A percentile compares a stretch with the other conserved stretches of the same genome.
Evolutionary conservation across 1,140 invertebrate genomes (phyloP).

Genomic region (Schlechtendalia chinensis): DNA sequence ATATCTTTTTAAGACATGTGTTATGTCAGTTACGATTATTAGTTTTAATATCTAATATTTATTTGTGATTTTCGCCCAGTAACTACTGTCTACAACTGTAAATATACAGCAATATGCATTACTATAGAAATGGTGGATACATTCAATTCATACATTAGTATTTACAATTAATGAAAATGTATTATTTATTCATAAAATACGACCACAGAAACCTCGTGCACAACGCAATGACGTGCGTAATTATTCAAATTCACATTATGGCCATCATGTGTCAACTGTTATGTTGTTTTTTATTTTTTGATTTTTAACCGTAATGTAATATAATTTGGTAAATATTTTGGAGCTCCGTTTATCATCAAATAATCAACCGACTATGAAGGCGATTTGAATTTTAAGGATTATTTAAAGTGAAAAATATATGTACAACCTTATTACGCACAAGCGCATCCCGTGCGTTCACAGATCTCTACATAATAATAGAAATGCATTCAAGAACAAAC

Average conservation of each 20-base stretch:
- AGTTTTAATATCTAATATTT: too few relatives aligned
- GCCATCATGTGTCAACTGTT: background rate
- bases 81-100: too few relatives aligned
- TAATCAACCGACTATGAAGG: background rate
- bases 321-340: background rate
- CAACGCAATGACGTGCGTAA: background rate
- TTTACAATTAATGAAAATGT: too few relatives aligned
- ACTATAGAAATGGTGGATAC: too few relatives aligned
- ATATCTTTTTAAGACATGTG: too few relatives aligned
- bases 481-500: background rate
- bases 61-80: too few relatives aligned
- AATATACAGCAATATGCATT: too few relatives aligned
- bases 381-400: background rate
- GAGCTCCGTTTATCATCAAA: background rate
- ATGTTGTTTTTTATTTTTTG: too few relatives aligned
- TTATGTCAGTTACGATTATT: too few relatives aligned
- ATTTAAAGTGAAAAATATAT: background rate
- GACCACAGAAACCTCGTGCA: background rate
- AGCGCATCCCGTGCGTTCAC: background rate
- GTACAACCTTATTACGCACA: background rate
- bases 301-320: background rate
- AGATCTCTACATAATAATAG: too few relatives aligned
- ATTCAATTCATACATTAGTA: too few relatives aligned
- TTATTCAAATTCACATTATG: conserved; percentile 1
- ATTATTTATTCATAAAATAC: background rate